Percentiles rank a stretch among this genome's conserved stretches.
Conservation (phyloP, 2,888 invertebrate species). For the Euspilapteryx auroguttella region DNA sequence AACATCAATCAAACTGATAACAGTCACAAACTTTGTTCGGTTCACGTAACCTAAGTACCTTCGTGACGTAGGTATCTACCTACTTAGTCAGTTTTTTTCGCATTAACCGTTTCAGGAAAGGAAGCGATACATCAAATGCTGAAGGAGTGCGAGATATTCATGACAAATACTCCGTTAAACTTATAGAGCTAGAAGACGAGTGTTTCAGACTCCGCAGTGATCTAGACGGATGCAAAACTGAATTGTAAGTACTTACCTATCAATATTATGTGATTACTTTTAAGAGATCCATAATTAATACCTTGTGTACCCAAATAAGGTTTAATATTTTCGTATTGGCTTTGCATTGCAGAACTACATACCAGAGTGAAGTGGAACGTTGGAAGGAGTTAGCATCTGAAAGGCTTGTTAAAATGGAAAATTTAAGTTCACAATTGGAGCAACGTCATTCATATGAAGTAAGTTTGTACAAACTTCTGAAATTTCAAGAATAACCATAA, state of each 20-base stretch:
- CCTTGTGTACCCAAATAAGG: no score
- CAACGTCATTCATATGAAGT: conserved; percentile 65
- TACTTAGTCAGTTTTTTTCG: neutral
- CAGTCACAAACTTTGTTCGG: no score
- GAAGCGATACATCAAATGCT: conserved; percentile 17
- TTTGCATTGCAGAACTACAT: conserved; percentile 26
- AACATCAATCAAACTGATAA: no score
- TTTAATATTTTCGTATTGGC: no score
- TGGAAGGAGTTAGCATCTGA: conserved; percentile 72
- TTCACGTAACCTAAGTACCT: no score
- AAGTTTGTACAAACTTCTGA: no score
- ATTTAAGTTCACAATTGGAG: conserved; percentile 58
- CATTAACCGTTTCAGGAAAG: conserved; percentile 22
- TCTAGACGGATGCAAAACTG: conserved; percentile 34
- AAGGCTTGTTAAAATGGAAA: conserved; percentile 67
- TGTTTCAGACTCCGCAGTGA: conserved; percentile 42
- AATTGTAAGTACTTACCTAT: conserved; percentile 62
- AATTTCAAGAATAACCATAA: no score
- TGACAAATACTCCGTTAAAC: conserved; percentile 41
- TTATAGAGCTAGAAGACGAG: conserved; percentile 34
- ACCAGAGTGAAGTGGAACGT: conserved; percentile 44
- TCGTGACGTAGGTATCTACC: neutral
- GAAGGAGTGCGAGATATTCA: conserved; percentile 25
- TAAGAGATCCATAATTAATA: no score
- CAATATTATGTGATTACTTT: no score